These are phyloP conservation scores for Amiota mariae DNA, from an alignment of 2,888 invertebrate species.

Conservation along the genomic window DNA sequence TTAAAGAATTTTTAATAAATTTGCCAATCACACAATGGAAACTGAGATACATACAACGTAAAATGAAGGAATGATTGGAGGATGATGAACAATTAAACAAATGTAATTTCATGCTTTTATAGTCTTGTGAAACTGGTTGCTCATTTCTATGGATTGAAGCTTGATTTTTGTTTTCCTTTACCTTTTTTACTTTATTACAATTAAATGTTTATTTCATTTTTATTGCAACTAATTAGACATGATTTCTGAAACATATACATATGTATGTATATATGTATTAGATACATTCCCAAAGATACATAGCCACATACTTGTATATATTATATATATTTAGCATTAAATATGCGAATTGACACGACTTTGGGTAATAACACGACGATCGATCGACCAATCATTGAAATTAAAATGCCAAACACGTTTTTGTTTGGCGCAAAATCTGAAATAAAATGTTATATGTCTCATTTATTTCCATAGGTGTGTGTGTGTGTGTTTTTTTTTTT, in stretches of 20 bases:
- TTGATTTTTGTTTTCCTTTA: too few relatives aligned
- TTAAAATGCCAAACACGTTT: slow-evolving; percentile 54
- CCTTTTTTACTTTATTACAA: not conserved
- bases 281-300: too few relatives aligned
- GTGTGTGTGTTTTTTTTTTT: not conserved
- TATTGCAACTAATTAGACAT: slow-evolving; percentile 36
- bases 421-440: slow-evolving; percentile 13
- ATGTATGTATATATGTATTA: slow-evolving; percentile 3
- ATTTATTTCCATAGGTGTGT: not conserved
- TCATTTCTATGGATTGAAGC: too few relatives aligned
- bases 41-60: too few relatives aligned
- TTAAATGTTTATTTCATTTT: slow-evolving; percentile 16
- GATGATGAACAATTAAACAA: too few relatives aligned
- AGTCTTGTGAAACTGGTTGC: too few relatives aligned
- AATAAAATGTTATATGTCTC: slow-evolving; percentile 14
- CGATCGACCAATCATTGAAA: not conserved
- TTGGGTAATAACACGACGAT: too few relatives aligned
- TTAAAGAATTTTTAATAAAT: not conserved
- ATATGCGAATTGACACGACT: too few relatives aligned
- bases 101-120: too few relatives aligned
- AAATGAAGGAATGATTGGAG: too few relatives aligned
- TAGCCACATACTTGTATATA: not conserved
- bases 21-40: not conserved
- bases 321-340: not conserved
- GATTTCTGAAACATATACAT: too few relatives aligned